Percentiles rank a stretch among this genome's conserved stretches.
phyloP scores from a whole-genome alignment of 2,113 vertebrate genomes.

The Lepisosteus oculatus region DNA sequence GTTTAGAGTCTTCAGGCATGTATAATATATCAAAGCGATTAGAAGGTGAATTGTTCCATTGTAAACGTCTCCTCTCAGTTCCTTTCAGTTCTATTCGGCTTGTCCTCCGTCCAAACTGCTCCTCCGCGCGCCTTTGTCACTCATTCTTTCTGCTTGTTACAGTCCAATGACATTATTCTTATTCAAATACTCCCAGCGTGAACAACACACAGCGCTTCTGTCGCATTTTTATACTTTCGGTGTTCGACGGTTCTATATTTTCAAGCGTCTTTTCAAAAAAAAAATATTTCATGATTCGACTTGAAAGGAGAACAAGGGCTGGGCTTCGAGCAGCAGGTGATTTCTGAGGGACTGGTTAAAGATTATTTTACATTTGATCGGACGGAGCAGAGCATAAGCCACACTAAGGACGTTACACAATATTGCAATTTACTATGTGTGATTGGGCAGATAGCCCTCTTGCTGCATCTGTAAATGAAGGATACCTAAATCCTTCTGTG shows the following conservation, averaged over 20 bases:
- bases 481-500: no score
- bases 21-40: constrained; percentile 99
- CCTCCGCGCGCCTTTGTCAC: constrained; percentile 93
- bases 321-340: no score
- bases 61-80: constrained; percentile 78
- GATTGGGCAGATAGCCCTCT: no score
- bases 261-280: not conserved
- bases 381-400: no score
- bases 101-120: constrained; percentile 92
- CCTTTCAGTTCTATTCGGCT: constrained; percentile 93
- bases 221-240: constrained; percentile 60
- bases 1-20: constrained; percentile 98
- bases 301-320: no score
- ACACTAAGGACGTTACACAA: no score
- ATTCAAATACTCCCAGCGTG: constrained; percentile 96
- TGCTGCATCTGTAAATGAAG: no score
- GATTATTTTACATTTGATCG: no score
- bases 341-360: no score
- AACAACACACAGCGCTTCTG: constrained; percentile 83
- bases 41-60: constrained; percentile 98
- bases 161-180: constrained; percentile 92
- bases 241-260: constrained; percentile 16
- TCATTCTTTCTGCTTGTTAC: constrained; percentile 95
- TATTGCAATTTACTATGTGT: no score
- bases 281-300: no score